phyloP scores from a whole-genome alignment of 53 echinoderm and acorn worm species.

The Stichopus horrens region DNA sequence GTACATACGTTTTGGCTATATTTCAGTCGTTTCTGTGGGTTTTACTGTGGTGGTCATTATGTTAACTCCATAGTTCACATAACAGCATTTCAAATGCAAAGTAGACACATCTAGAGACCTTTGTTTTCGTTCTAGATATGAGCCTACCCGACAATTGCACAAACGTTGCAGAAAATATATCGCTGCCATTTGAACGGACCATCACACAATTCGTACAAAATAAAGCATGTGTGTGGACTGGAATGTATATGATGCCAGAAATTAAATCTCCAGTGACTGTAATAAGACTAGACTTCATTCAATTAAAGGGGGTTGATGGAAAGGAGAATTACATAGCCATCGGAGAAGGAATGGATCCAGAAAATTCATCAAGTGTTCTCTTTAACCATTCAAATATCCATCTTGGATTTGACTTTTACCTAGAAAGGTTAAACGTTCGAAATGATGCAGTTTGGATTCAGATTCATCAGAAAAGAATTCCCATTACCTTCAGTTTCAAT shows the following conservation, averaged over 20 bases:
- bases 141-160: background rate
- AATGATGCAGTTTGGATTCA: conserved; percentile 17
- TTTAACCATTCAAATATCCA: conserved; percentile 37
- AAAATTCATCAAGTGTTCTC: conserved; percentile 12
- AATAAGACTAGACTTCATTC: background rate
- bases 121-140: background rate
- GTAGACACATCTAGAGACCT: no score
- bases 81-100: no score
- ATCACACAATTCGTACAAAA: background rate
- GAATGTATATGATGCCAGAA: background rate
- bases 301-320: conserved; percentile 15
- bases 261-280: background rate
- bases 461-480: conserved; percentile 9
- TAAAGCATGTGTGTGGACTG: background rate
- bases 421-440: conserved; percentile 16
- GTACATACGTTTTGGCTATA: no score
- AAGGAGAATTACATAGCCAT: conserved; percentile 8
- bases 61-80: no score
- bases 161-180: background rate
- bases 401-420: background rate
- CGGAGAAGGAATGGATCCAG: conserved; percentile 8
- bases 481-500: background rate
- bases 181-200: background rate
- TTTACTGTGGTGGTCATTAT: no score
- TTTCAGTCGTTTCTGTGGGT: no score